phyloP scores from a whole-genome alignment of 2,113 vertebrate genomes.

The Sebastes schlegelii region DNA sequence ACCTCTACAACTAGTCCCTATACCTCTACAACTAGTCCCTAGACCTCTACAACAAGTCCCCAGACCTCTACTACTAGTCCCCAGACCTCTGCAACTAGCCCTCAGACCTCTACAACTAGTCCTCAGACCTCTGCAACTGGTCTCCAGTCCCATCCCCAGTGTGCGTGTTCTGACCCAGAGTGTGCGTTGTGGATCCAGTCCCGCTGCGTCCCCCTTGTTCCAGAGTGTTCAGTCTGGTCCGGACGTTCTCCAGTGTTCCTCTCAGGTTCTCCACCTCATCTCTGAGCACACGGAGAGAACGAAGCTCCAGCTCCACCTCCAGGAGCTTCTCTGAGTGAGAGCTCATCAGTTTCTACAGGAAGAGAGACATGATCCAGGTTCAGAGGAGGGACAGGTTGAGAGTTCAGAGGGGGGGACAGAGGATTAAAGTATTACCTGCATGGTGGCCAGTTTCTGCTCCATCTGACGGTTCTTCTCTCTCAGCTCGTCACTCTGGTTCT shows the following conservation, averaged over 20 bases:
- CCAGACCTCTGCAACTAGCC: background rate
- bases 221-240: constrained; percentile 88
- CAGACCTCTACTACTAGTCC: background rate
- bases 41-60: background rate
- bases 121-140: background rate
- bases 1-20: background rate
- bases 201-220: constrained; percentile 83
- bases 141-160: background rate
- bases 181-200: constrained; percentile 73
- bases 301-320: constrained; percentile 94
- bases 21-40: background rate
- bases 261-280: constrained; percentile 94
- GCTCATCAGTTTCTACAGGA: constrained; percentile 91
- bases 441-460: constrained; percentile 80
- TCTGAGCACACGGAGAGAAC: constrained; percentile 89
- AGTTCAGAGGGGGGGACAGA: background rate
- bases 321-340: constrained; percentile 96
- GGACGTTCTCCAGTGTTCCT: constrained; percentile 90
- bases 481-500: constrained; percentile 79
- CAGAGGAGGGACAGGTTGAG: background rate
- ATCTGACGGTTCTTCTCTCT: constrained; percentile 80
- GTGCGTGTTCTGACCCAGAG: constrained; percentile 73
- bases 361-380: constrained; percentile 7
- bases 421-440: constrained; percentile 74
- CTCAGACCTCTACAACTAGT: background rate